Conservation (phyloP, 2,797 vertebrate genomes). For the Peromyscus eremicus region DNA sequence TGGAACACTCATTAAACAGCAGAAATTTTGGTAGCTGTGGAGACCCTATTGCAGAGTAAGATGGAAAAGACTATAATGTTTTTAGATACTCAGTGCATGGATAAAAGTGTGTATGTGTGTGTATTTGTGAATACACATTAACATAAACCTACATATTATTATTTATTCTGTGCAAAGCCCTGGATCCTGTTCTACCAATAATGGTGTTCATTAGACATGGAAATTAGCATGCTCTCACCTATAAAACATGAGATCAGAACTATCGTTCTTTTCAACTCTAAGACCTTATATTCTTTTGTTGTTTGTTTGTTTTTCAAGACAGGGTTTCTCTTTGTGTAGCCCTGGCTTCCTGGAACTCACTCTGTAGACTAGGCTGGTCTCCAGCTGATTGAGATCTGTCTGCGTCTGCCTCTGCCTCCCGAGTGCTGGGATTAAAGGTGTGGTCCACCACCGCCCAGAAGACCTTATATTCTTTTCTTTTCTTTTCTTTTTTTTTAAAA, state of each 20-base stretch:
- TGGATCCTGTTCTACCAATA: not conserved
- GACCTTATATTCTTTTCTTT: not conserved
- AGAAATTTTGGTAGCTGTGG: not conserved
- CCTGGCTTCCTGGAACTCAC: not conserved
- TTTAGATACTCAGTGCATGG: not conserved
- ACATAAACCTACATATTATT: not conserved
- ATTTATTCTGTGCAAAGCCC: not conserved
- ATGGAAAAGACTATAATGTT: not conserved
- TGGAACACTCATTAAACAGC: too few relatives aligned
- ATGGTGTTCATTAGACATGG: not conserved
- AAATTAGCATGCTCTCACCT: not conserved
- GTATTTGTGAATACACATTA: not conserved
- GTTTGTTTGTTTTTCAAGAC: not conserved
- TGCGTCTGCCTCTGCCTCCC: not conserved
- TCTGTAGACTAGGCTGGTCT: not conserved
- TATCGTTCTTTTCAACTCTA: constrained; percentile 1
- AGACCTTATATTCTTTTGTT: not conserved
- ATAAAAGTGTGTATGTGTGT: not conserved
- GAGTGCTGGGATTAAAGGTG: not conserved
- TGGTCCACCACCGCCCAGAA: not conserved
- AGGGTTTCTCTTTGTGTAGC: not conserved
- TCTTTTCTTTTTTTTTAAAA: not conserved
- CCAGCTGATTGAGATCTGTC: not conserved
- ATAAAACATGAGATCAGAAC: not conserved
- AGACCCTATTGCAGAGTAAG: not conserved